Base-by-base conservation (phyloP, 2,888 invertebrate species). In the Calameuta filiformis region DNA sequence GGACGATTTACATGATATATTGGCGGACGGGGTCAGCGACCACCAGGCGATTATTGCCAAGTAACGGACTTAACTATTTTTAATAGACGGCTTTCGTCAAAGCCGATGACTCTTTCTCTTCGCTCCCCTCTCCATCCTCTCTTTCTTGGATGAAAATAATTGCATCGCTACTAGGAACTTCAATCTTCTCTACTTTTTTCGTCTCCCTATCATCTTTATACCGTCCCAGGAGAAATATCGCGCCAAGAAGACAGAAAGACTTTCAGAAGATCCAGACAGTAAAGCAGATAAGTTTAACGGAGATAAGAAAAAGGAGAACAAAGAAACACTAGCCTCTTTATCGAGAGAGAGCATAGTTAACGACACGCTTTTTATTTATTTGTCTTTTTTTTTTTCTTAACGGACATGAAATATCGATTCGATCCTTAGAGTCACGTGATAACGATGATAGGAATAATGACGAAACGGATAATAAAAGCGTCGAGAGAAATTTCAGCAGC, bases 81-180 rank as follows among this genome's bases (percentile, higher is more conserved):
- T 89, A 89, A 89, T 88, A 85, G 86, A 85, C 87, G 86, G 86
- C 74, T 79, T 78, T 76, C 84, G 87, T 84, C 86, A 85, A 88
- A 88, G 85, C 80, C 79, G 80, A 81, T 79, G 12, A 31, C 69
- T 30, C 71, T 31, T 35, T 73, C 33, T 78, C 35, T 76, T 79
- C 75, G 79, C 73, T 71, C 76, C 76, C 75, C 73, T 75, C 77
- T 75, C 75, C 79, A 69, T 68, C 35, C 30, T 37, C 31, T 33
- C 23, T 30, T 30, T 12, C 69, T 34, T 35, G 35, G 40, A 69
- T 71, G 3, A 33, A 71, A 31, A 31, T 71, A 71, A 71, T 71
- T 71, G 71, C 71, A 34, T 23, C 56, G 56, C 56, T 56, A 56
- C 56, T 56, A 23, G 15, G 56, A 56, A 56, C 56, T 56, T 56